A percentile compares a stretch with the other conserved stretches of the same genome.
Evolutionary conservation across 2,888 invertebrate species (phyloP).

Genomic region (Biston betularia): DNA sequence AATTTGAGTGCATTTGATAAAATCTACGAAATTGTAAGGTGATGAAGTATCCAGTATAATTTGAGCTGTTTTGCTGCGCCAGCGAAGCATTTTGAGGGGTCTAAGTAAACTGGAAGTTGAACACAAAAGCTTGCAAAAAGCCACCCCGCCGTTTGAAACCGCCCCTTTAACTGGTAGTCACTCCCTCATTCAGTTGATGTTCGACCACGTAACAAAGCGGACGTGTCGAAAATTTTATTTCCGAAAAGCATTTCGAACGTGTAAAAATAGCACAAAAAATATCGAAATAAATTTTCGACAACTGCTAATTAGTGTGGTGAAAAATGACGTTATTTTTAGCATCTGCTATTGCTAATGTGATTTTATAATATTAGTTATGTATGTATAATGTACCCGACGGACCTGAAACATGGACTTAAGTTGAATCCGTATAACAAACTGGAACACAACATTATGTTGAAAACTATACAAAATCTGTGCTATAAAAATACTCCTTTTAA

Average conservation of each 20-base stretch:
- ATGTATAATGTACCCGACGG: slow-evolving; percentile 80
- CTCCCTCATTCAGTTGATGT: slow-evolving; percentile 74
- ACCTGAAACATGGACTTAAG: slow-evolving; percentile 79
- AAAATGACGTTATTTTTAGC: slow-evolving; percentile 17
- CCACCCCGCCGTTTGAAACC: slow-evolving; percentile 68
- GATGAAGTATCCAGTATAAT: slow-evolving; percentile 53
- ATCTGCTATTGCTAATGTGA: slow-evolving; percentile 5
- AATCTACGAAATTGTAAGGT: slow-evolving; percentile 59
- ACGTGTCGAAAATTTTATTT: slow-evolving; percentile 39
- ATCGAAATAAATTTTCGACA: not conserved
- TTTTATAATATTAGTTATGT: slow-evolving; percentile 44
- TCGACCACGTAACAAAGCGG: slow-evolving; percentile 50
- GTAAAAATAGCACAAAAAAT: slow-evolving; percentile 5
- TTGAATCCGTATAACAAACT: slow-evolving; percentile 72
- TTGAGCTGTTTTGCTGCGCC: slow-evolving; percentile 44
- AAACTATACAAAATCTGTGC: slow-evolving; percentile 78
- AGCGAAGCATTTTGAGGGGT: slow-evolving; percentile 49
- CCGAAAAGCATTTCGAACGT: slow-evolving; percentile 17
- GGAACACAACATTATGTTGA: slow-evolving; percentile 82
- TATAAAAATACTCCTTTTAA: slow-evolving; percentile 78
- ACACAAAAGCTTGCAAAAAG: slow-evolving; percentile 78
- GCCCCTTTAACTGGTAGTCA: slow-evolving; percentile 69
- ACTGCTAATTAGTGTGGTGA: slow-evolving; percentile 31
- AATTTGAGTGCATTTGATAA: slow-evolving; percentile 19
- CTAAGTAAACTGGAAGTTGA: slow-evolving; percentile 54